A percentile compares a stretch with the other conserved stretches of the same genome.
These are phyloP conservation scores for Drosophila nigritarsus DNA, from an alignment of 2,888 invertebrate species.

Conservation along the genomic window DNA sequence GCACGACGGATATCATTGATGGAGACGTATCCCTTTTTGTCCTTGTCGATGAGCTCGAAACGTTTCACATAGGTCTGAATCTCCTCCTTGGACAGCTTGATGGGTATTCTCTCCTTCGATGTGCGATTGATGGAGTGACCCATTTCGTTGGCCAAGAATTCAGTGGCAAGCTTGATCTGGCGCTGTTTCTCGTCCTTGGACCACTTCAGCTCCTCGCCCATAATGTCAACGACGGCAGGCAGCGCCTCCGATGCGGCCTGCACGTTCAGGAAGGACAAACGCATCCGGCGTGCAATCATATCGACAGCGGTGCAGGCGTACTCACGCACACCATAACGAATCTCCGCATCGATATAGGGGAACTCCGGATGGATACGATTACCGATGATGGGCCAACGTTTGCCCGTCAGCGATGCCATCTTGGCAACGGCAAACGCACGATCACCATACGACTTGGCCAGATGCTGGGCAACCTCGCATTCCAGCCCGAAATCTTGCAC, in stretches of 20 bases:
- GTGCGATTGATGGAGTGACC: constrained; percentile 96
- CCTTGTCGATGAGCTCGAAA: constrained; percentile 97
- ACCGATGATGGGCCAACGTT: constrained; percentile 99
- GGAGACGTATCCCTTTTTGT: constrained; percentile 98
- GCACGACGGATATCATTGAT: constrained; percentile 98
- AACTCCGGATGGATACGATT: constrained; percentile 98
- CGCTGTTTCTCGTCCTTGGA: constrained; percentile 90
- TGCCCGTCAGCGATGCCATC: constrained; percentile 97
- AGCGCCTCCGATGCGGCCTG: constrained; percentile 98
- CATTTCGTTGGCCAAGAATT: constrained; percentile 98
- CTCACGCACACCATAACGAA: constrained; percentile 96
- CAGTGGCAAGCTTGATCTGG: constrained; percentile 92
- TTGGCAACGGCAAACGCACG: constrained; percentile 98
- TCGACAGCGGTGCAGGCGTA: constrained; percentile 98
- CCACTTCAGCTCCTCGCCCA: constrained; percentile 99
- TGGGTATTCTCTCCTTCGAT: constrained; percentile 94
- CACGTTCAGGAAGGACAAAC: constrained; percentile 98
- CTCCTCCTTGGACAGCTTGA: constrained; percentile 97
- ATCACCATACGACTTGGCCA: constrained; percentile 98
- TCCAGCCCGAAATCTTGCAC: constrained; percentile 99
- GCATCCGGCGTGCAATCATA: constrained; percentile 96
- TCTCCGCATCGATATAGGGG: constrained; percentile 99
- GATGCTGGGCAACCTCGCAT: constrained; percentile 98
- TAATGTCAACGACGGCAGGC: constrained; percentile 95
- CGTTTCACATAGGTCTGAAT: constrained; percentile 96